Evolutionary conservation across 2,113 vertebrate species (phyloP), one percentile per base, ranked within the genome.

Genomic region (Salvelinus fontinalis): DNA sequence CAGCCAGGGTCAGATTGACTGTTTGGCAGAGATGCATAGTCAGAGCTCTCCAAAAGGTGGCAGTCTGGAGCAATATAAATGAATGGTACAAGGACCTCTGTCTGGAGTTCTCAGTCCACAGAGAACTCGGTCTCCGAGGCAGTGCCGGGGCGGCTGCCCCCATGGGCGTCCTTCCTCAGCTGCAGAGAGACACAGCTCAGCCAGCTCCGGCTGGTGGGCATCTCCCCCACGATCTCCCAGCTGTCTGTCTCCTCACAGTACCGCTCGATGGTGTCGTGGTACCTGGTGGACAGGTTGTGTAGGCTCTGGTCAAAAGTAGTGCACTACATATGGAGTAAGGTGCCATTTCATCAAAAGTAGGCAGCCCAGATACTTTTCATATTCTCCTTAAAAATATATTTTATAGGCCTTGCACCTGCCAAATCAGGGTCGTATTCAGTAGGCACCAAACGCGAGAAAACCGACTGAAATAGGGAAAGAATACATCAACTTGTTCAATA

Each of bases 171-270:
- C 73, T 94, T 94, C 77, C 89, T 90, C 71, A 94, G 86, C 78
- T 87, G 92, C 6, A 94, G 89, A 4, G 94, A 92, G 5, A 94
- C 93, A 2, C 94, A 95, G 88, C 94, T 94, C 71, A 95, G 88
- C 93, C 93, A 95, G 87, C 94, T 94, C 48, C 93, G 93, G 74
- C 94, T 94, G 70, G 93, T 93, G 29, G 91, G 92, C 94, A 95
- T 94, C 87, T 95, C 94, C 2, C 93, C 92, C 0, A 94, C 87
- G 2, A 95, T 92, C 83, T 95, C 94, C 94, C 94, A 95, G 8
- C 69, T 82, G 88, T 93, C 92, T 0, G 90, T 91, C 67, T 93
- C 91, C 0, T 94, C 92, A 74, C 92, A 92, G 79, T 92, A 95
- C 79, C 92, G 85, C 83, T 95, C 94, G 1, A 94, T 95, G 22